These are phyloP conservation scores for Heteromurus nitidus DNA, from an alignment of 2,888 invertebrate genomes.

Conservation along the genomic window DNA sequence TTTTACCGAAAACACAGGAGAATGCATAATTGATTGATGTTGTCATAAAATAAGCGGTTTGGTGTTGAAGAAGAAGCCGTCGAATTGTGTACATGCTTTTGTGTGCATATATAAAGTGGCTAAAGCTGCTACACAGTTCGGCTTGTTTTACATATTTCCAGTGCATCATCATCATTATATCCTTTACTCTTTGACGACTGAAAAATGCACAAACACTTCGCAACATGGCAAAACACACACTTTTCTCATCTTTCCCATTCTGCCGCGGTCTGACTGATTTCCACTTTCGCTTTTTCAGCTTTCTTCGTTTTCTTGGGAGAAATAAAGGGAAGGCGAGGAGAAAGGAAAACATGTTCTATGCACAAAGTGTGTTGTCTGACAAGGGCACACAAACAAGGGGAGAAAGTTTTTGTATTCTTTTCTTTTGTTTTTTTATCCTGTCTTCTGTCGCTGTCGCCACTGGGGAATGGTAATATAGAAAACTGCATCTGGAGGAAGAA, in stretches of 20 bases:
- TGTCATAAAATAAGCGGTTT: no score
- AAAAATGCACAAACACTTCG: background rate
- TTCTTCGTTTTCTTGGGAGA: slow-evolving; percentile 12
- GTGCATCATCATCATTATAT: background rate
- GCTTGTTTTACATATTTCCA: background rate
- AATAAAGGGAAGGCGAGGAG: background rate
- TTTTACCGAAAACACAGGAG: background rate
- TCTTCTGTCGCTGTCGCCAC: background rate
- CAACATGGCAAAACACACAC: no score
- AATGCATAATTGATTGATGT: no score
- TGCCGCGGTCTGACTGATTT: no score
- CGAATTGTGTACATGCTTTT: background rate
- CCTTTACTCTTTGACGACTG: background rate
- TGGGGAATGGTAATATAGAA: background rate
- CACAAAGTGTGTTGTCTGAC: slow-evolving; percentile 42
- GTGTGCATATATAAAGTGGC: background rate
- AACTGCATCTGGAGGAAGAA: background rate
- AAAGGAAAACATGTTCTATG: slow-evolving; percentile 40
- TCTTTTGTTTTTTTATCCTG: background rate
- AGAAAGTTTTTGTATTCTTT: slow-evolving; percentile 42
- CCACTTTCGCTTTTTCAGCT: background rate
- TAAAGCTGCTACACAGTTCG: no score
- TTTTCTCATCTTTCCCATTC: no score
- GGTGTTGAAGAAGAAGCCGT: no score
- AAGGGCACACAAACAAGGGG: slow-evolving; percentile 38